Percentiles rank a stretch among this genome's conserved stretches.
These are phyloP conservation scores for Scrobipalpa costella DNA, from an alignment of 2,888 invertebrate species.

Conservation along the genomic window DNA sequence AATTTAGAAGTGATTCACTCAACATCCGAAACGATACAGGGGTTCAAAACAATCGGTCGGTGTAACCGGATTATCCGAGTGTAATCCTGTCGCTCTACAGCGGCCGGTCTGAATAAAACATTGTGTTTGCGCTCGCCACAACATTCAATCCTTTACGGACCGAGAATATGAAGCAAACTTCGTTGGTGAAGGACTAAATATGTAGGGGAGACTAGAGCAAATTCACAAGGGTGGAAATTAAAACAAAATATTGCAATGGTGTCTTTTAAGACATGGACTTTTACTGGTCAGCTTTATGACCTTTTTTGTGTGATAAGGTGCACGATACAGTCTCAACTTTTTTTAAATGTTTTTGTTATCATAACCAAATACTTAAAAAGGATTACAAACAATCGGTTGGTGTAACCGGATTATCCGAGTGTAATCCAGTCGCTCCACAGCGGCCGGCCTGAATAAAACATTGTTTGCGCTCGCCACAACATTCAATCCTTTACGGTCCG, in stretches of 20 bases:
- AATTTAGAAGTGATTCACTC: not conserved
- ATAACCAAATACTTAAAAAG: too few relatives aligned
- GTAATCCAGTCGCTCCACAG: too few relatives aligned
- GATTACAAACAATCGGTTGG: too few relatives aligned
- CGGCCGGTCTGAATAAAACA: slow-evolving; percentile 39
- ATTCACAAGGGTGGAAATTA: not conserved
- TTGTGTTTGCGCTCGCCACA: slow-evolving; percentile 30
- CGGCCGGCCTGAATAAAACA: slow-evolving; percentile 39
- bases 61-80: slow-evolving; percentile 41
- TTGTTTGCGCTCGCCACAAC: slow-evolving; percentile 29
- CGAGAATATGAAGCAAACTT: slow-evolving; percentile 21
- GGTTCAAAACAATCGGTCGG: slow-evolving; percentile 34
- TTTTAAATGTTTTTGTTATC: too few relatives aligned
- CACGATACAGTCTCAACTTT: too few relatives aligned
- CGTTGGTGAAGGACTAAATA: not conserved
- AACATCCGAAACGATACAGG: slow-evolving; percentile 32
- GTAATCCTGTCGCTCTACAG: slow-evolving; percentile 40
- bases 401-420: too few relatives aligned
- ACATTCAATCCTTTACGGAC: slow-evolving; percentile 28
- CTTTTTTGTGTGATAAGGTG: too few relatives aligned
- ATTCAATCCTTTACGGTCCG: slow-evolving; percentile 22
- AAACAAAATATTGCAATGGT: slow-evolving; percentile 24
- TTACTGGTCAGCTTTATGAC: too few relatives aligned
- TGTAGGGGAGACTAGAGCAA: not conserved
- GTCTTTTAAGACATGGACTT: too few relatives aligned